Base-by-base conservation (phyloP, 2,113 vertebrate species). In the Ceratotherium simum region DNA sequence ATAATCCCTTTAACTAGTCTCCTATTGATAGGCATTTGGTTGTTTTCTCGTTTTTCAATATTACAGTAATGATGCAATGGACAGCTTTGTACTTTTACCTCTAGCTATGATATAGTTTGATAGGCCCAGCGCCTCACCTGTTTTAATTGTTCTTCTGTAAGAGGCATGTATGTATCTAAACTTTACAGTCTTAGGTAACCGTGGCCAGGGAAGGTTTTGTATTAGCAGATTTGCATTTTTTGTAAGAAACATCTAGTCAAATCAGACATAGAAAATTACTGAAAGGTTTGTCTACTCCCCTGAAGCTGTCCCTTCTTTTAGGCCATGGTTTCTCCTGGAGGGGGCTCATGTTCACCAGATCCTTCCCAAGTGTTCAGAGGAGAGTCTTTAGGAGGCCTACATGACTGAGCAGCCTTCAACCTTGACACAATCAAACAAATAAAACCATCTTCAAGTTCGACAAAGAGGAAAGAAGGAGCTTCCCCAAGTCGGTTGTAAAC, bases 391-490 rank as follows among this genome's bases (percentile, higher is more conserved):
- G 36, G 46, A 95, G 11, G 39, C 0, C 29, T 65, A 29, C 7
- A 29, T 82, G 67, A 82, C 81, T 82, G 27, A 51, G 18, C 17
- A 79, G 39, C 3, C 86, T 89, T 97, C 67, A 89, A 18, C 69
- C 87, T 60, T 80, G 46, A 82, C 89, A 92, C 33, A 72, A 9
- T 31, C 56, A 82, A 90, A 88, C 67, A 90, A 96, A 80, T 17
- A 54, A 92, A 94, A 54, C 56, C 76, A 96, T 85, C 82, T 93
- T 42, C 56, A 90, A 54, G 29, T 58, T 91, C 95, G 86, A 14
- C 81, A 56, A 51, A 88, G 60, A 92, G 42, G 17, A 92, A 60
- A 95, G 8, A 67, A 84, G 13, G 27, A 25, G 36, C 14, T 56
- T 84, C 76, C 56, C 39, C 10, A 62, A 13, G 36, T 42, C 88